phyloP scores from a whole-genome alignment of 2,888 invertebrate genomes.

The Scaptomyza parva region DNA sequence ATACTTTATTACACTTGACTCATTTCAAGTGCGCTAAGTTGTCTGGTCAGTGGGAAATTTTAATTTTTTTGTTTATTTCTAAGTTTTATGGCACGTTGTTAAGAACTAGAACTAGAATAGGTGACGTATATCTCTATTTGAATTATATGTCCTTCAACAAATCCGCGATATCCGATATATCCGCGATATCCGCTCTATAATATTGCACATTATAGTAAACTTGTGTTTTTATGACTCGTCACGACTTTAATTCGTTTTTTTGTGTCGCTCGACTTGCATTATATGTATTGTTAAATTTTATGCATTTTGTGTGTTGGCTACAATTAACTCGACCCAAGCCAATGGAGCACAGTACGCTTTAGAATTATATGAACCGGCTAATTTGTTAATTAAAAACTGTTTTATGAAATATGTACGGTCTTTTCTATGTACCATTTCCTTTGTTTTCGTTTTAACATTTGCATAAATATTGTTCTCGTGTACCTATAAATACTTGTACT shows the following conservation, averaged over 20 bases:
- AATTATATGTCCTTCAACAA: slow-evolving; percentile 46
- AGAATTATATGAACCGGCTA: slow-evolving; percentile 7
- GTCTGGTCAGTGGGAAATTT: neutral
- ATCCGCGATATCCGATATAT: slow-evolving; percentile 41
- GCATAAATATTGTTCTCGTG: neutral
- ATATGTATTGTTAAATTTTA: slow-evolving; percentile 17
- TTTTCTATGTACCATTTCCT: neutral
- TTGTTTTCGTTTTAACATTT: neutral
- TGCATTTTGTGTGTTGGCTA: slow-evolving; percentile 23
- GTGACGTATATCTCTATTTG: slow-evolving; percentile 46
- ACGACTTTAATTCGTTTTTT: slow-evolving; percentile 49
- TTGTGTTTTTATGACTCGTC: slow-evolving; percentile 26
- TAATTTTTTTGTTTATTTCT: slow-evolving; percentile 12
- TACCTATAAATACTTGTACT: slow-evolving; percentile 6
- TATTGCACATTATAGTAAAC: neutral
- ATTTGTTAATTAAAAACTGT: neutral
- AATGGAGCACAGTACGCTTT: slow-evolving; percentile 15
- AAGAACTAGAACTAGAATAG: neutral
- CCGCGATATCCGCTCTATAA: slow-evolving; percentile 39
- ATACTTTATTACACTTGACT: slow-evolving; percentile 28
- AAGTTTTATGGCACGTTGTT: slow-evolving; percentile 1
- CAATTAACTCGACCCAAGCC: slow-evolving; percentile 29
- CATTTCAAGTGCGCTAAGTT: slow-evolving; percentile 6
- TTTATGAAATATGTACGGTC: neutral
- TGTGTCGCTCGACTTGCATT: slow-evolving; percentile 15